Base-by-base conservation (phyloP, 2,888 invertebrate species). In the Muscina levida region DNA sequence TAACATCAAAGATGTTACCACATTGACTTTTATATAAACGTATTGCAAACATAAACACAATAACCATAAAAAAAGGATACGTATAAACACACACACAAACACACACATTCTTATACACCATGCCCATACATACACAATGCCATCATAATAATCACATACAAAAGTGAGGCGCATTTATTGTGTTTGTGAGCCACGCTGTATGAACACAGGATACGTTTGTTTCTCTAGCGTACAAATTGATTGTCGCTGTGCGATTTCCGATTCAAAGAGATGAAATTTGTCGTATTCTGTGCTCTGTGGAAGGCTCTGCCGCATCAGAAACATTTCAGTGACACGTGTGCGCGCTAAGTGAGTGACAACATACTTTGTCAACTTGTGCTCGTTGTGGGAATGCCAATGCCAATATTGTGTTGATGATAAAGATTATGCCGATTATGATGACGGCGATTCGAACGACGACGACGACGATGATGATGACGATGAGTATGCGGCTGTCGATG, bases 261-360 rank as follows among this genome's bases (percentile, higher is more conserved):
- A 17, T 56, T 70, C 56, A 56, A 51, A 56, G 11, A 26, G 24
- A 22, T 70, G 42, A 56, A 56, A 51, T 31, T 8, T 31, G 31
- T 31, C 31, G 4, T 8, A 31, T 8, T 8, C 31, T 31, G 31
- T n/a, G 31, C 31, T 3, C 17, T 51, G 10, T 11, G 4, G 31
- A 31, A 31, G 8, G 3, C 8, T 3, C 31, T 31, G n/a, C 31
- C 31, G 31, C 31, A 31, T 31, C 4, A 5, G 31, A 8, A 31
- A 31, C 4, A 31, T 31, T 62, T 39, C 31, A 57, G 48, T 39
- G 68, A 31, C 71, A 72, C 72, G 77, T 74, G 73, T 62, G 71
- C 67, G 6, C 42, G 31, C 22, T 44, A 56, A 72, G 71, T 68
- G 74, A 59, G 77, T 75, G 74, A 71, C 74, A 77, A 67, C 67